Evolutionary conservation across 2,888 invertebrate genomes (phyloP).

Genomic region (Lamellibrachia columna): DNA sequence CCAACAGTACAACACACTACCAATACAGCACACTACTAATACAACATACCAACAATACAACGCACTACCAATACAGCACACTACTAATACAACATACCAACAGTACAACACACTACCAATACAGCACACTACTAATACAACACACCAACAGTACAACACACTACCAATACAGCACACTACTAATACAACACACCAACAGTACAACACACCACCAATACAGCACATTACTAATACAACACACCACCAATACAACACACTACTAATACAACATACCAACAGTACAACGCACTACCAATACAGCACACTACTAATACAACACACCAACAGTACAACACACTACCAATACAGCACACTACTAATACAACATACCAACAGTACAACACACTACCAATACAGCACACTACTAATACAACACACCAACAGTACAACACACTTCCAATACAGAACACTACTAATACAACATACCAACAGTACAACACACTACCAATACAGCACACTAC

Average conservation of each 20-base stretch:
- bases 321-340: not conserved
- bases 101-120: not conserved
- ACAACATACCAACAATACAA: not conserved
- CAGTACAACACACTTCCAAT: not conserved
- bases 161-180: not conserved
- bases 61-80: not conserved
- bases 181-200: not conserved
- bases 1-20: not conserved
- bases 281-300: not conserved
- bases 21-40: not conserved
- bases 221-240: not conserved
- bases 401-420: not conserved
- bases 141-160: not conserved
- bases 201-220: not conserved
- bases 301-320: not conserved
- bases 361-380: not conserved
- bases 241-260: not conserved
- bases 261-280: not conserved
- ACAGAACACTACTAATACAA: not conserved
- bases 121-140: not conserved
- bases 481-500: not conserved
- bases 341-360: not conserved
- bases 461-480: not conserved
- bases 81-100: not conserved
- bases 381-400: not conserved